phyloP scores from a whole-genome alignment of 2,113 vertebrate genomes.

The Neotoma lepida region DNA sequence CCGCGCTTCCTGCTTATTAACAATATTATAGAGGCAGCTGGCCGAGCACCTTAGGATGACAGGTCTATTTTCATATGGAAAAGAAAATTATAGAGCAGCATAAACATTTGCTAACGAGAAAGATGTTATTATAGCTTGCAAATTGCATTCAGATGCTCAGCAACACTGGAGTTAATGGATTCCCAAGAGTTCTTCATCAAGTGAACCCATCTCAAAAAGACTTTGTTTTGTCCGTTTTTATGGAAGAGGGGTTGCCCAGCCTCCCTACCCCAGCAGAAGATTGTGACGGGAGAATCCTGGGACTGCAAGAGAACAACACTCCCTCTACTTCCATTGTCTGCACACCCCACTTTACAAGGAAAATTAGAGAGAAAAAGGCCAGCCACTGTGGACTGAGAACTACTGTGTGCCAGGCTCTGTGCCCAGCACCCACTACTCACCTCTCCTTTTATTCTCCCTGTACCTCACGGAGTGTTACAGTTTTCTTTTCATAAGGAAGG shows the following conservation, averaged over 20 bases:
- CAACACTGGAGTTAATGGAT: slow-evolving; percentile 76
- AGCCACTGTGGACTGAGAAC: background rate
- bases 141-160: slow-evolving; percentile 81
- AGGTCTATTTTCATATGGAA: slow-evolving; percentile 82
- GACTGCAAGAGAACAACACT: background rate
- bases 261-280: background rate
- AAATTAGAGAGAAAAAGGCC: background rate
- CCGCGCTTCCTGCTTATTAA: slow-evolving; percentile 62
- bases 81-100: slow-evolving; percentile 81
- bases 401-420: background rate
- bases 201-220: slow-evolving; percentile 47
- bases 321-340: background rate
- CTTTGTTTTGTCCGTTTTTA: slow-evolving; percentile 43
- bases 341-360: rapidly evolving
- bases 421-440: rapidly evolving
- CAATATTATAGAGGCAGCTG: slow-evolving; percentile 71
- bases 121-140: slow-evolving; percentile 81
- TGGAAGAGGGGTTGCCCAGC: background rate
- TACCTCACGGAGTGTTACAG: background rate
- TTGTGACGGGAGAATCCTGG: slow-evolving; percentile 29
- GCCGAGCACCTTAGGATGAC: slow-evolving; percentile 70
- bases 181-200: slow-evolving; percentile 66
- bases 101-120: slow-evolving; percentile 81
- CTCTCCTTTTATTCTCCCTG: background rate
- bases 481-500: background rate